Evolutionary conservation across 2,888 invertebrate genomes (phyloP), one percentile per base, ranked within the genome.

Genomic region (Eumerus sabulonum): DNA sequence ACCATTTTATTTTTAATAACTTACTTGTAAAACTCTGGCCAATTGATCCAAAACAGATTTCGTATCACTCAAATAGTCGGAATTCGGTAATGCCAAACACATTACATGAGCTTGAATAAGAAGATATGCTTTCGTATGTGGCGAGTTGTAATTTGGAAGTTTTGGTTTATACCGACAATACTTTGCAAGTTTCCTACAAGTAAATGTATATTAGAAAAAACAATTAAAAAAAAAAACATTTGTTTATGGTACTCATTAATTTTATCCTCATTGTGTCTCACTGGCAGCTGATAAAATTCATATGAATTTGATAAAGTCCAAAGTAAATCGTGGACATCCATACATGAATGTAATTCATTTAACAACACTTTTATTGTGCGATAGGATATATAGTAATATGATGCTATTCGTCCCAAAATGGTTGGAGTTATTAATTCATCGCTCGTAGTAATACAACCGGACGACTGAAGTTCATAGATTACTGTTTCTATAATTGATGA

Each of bases 31-130:
- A 81, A 99, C 96, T 86, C 99, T 93, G 47, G 98, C 94, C 14
- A 98, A 93, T 89, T 99, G 98, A 90, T 99, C 99, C 56, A 99
- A 91, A 0, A 98, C 97, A 12, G 97, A 97, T 89, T 99, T 99
- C 40, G 97, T 93, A 89, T 99, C 99, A 0, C 99, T 98, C 64
- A 94, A 90, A 88, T 99, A 99, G 90, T 99, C 99, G 0, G 97
- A 92, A 85, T 95, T 95, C 0, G 98, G 98, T 63, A 99, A 89
- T 35, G 91, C 90, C 5, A 95, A 87, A 47, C 95, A 92, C n/a
- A 94, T 92, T 88, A 99, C 94, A 87, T 99, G 98, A 11, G 98
- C 96, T 90, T 99, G 99, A 9, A 99, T 92, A 63, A 99, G 90
- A 5, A 99, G 90, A 89, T 95, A 94, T 5, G 98, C 94, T 90